Evolutionary conservation across 2,113 vertebrate species (phyloP).

Genomic region (Raja brachyura): DNA sequence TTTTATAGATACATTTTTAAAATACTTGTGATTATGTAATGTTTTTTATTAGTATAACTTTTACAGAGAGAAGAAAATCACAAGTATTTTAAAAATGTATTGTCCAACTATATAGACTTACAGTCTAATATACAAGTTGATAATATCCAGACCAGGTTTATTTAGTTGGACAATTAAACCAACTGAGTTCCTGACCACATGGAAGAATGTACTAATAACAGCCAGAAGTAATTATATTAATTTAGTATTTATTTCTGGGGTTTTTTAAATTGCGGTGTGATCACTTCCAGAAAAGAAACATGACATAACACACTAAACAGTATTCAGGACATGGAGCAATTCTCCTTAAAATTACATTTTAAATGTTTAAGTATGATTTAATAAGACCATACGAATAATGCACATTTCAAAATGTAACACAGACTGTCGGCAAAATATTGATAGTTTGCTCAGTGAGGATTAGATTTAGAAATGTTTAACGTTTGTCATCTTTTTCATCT

Average conservation of each 20-base stretch:
- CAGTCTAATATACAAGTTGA: not conserved
- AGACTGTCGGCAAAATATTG: not conserved
- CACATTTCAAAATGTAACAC: not conserved
- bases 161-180: not conserved
- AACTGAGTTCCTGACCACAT: not conserved
- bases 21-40: not conserved
- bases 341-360: not conserved
- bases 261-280: not conserved
- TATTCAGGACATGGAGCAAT: not conserved
- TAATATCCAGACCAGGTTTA: not conserved
- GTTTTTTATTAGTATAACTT: not conserved
- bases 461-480: too few species aligned
- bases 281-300: not conserved
- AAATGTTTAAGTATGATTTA: not conserved
- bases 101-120: too few species aligned
- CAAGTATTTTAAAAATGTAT: too few species aligned
- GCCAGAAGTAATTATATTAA: not conserved
- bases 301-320: not conserved
- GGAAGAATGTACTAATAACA: not conserved
- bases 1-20: not conserved
- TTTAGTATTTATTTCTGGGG: constrained; percentile 1
- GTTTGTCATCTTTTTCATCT: not conserved
- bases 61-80: too few species aligned
- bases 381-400: not conserved
- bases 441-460: too few species aligned